Evolutionary conservation across 2,797 vertebrate genomes (phyloP), one percentile per base, ranked within the genome.

Genomic region (Staurois parvus): DNA sequence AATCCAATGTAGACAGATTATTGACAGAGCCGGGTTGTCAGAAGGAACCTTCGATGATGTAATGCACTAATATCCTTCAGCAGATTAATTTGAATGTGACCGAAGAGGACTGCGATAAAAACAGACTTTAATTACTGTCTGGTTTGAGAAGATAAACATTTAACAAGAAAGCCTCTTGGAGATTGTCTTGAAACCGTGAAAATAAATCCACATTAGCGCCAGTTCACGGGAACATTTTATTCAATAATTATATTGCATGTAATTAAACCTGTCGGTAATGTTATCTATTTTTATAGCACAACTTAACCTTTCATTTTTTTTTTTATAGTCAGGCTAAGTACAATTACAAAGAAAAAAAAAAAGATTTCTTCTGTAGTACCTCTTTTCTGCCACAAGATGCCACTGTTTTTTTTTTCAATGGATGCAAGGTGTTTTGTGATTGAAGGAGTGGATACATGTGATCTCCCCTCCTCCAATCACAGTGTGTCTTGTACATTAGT

Each of bases 71-170:
- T 40, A 11, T n/a, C 40, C 69, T 40, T 2, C 34, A n/a, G 24
- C 24, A n/a, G 8, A 72, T 72, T 37, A 21, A 11, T 72, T 37
- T 3, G 10, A 40, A 72, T 37, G 34, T 24, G 26, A 21, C 69
- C 69, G 2, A 10, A 1, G 69, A 34, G 7, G 10, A 37, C 30
- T 17, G 1, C 15, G 1, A 70, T 24, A 72, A 40, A 40, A 42
- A 56, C 7, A 56, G 4, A 72, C 69, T 72, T 72, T 72, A 17
- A 72, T 72, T 40, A n/a, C 34, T 9, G 32, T 70, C 68, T 70
- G 68, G 1, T 70, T 37, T 40, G 21, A 40, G 24, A 10, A 4
- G 32, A 72, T 72, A 72, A 72, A 72, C 37, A 40, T 72, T 72
- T 40, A 37, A n/a, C 37, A 40, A 72, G 24, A 1, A 6, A 24